A percentile compares a stretch with the other conserved stretches of the same genome.
Evolutionary conservation across 2,888 invertebrate species (phyloP).

Genomic region (Congeria kusceri): DNA sequence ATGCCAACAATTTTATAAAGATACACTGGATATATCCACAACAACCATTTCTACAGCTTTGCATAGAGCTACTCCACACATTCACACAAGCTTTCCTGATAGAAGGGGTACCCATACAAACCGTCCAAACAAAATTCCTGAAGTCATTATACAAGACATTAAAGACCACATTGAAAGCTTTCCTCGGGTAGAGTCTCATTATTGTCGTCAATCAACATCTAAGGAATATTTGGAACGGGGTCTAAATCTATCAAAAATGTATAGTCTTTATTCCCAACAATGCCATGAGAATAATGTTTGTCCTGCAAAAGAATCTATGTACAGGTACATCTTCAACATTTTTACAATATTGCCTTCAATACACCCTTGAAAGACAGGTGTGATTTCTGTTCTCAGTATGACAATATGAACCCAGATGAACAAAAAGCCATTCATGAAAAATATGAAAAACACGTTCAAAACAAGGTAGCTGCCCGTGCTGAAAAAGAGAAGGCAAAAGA

Average conservation of each 20-base stretch:
- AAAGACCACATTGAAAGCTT: conserved; percentile 42
- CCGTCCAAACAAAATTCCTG: conserved; percentile 38
- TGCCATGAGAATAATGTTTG: conserved; percentile 22
- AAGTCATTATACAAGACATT: conserved; percentile 17
- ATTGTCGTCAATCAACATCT: conserved; percentile 46
- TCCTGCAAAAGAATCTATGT: conserved; percentile 32
- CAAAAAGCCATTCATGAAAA: conserved; percentile 20
- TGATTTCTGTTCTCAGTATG: conserved; percentile 41
- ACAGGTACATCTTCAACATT: conserved; percentile 43
- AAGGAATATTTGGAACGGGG: conserved; percentile 43
- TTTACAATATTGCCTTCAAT: conserved; percentile 57
- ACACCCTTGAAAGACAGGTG: conserved; percentile 59
- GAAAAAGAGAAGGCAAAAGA: conserved; percentile 43
- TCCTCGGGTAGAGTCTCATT: conserved; percentile 51
- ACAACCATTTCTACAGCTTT: too few relatives aligned
- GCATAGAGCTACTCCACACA: too few relatives aligned
- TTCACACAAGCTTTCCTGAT: too few relatives aligned
- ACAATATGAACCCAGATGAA: too few relatives aligned
- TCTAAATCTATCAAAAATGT: conserved; percentile 54
- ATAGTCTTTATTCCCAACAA: conserved; percentile 46
- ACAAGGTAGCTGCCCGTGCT: conserved; percentile 31
- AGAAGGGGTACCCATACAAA: conserved; percentile 17
- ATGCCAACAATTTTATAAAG: too few relatives aligned
- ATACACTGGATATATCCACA: too few relatives aligned
- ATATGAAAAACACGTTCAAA: conserved; percentile 37